Base-by-base conservation (phyloP, 1,140 invertebrate genomes). In the Meloidogyne chitwoodi region DNA sequence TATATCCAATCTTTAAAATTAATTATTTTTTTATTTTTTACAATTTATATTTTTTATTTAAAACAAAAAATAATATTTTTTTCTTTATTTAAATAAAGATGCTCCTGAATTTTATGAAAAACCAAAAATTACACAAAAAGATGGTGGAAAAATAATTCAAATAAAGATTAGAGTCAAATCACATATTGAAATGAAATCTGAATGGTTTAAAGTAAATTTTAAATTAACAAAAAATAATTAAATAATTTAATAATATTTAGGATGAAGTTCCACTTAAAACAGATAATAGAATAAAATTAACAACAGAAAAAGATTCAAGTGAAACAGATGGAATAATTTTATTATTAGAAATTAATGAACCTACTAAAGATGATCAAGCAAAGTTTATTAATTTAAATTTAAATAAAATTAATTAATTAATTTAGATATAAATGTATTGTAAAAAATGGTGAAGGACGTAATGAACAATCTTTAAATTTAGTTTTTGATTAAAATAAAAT, bases 121-220 rank as follows among this genome's bases (percentile, higher is more conserved):
- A 68, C 85, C 85, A 48, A 86, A 86, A 77, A 86, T 86, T 80
- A 82, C 87, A 24, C 85, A 86, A 74, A 78, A 81, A 75, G 85
- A 86, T 70, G 79, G 77, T 31, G 84, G 84, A 41, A 86, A 87
- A 68, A 75, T 86, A 22, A 76, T 84, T 73, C 69, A 74, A 34
- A 86, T 86, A 63, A 86, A 86, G 66, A 84, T 81, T n/a, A 80
- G 85, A 44, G 85, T 80, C 62, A 86, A 86, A 76, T 87, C 85
- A 14, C 82, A 83, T 71, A 72, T 85, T n/a, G 85, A 86, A 71
- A 80, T 86, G 77, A 86, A 80, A 44, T 82, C 84, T 14, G 84
- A 86, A 62, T 86, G 85, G 85, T 86, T 80, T 74, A 86, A 86
- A 74, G 84, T 84, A 74, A 26, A 76, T 34, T 48, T 65, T 66